Evolutionary conservation across 2,113 vertebrate species (phyloP).

Genomic region (Phylloscopus whistleri): DNA sequence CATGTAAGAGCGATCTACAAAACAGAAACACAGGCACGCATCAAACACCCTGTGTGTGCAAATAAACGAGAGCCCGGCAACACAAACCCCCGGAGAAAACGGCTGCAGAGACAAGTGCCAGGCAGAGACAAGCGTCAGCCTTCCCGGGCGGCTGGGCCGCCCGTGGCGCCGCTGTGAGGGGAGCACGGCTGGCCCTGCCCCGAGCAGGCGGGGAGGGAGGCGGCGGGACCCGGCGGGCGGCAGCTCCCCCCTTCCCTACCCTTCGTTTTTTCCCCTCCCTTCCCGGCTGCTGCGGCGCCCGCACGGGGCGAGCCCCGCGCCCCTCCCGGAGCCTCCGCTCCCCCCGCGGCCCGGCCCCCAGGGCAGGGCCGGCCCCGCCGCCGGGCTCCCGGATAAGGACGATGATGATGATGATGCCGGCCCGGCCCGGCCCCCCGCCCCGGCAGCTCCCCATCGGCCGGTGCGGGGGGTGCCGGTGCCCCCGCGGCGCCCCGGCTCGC

Average conservation of each 20-base stretch:
- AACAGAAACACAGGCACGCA: neutral
- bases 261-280: too few relatives aligned
- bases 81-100: fast-evolving
- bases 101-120: fast-evolving
- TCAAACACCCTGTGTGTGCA: fast-evolving
- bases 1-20: conserved; percentile 91
- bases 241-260: too few relatives aligned
- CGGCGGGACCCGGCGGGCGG: neutral
- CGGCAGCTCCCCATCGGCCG: neutral
- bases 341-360: neutral
- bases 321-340: neutral
- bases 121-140: fast-evolving
- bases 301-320: neutral
- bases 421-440: neutral
- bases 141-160: neutral
- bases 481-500: neutral
- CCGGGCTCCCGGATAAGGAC: neutral
- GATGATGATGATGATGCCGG: neutral
- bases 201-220: neutral
- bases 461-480: neutral
- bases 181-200: neutral
- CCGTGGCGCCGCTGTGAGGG: neutral
- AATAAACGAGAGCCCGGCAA: fast-evolving
- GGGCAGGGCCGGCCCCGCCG: neutral
- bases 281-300: neutral